Evolutionary conservation across 1,140 invertebrate species (phyloP).

Genomic region (Aporrectodea caliginosa): DNA sequence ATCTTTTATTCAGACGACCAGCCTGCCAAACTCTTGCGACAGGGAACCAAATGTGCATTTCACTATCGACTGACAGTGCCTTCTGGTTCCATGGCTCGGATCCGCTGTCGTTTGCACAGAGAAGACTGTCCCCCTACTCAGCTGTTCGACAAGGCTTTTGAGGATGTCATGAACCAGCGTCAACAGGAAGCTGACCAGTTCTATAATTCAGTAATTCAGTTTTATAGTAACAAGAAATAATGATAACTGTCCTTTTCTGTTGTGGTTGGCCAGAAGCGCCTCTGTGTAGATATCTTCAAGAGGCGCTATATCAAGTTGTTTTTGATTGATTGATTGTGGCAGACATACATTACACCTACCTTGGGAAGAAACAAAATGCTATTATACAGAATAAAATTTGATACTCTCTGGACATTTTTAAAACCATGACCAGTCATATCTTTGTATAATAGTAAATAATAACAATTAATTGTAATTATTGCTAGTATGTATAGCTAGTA

Average conservation of each 20-base stretch:
- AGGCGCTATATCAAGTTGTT: too few species aligned
- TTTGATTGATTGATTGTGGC: too few species aligned
- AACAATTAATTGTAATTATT: too few species aligned
- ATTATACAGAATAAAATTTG: background rate
- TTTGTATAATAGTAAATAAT: too few species aligned
- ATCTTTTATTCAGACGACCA: constrained; percentile 22
- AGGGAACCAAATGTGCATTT: constrained; percentile 54
- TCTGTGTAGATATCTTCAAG: too few species aligned
- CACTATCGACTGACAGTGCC: constrained; percentile 46
- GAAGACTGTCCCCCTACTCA: background rate
- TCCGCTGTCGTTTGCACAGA: constrained; percentile 38
- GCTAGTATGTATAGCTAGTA: too few species aligned
- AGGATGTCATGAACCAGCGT: constrained; percentile 42
- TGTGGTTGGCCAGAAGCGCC: too few species aligned
- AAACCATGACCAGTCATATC: too few species aligned
- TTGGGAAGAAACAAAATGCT: background rate
- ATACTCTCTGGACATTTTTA: background rate
- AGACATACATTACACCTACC: constrained; percentile 5
- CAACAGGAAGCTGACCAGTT: constrained; percentile 50
- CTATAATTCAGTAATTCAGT: constrained; percentile 50
- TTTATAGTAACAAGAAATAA: too few species aligned
- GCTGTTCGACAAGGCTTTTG: constrained; percentile 41
- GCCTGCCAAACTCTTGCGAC: constrained; percentile 45
- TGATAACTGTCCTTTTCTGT: too few species aligned
- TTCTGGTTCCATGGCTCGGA: constrained; percentile 40